Evolutionary conservation across 1,140 invertebrate genomes (phyloP), one percentile per base, ranked within the genome.

Genomic region (Plodia interpunctella): DNA sequence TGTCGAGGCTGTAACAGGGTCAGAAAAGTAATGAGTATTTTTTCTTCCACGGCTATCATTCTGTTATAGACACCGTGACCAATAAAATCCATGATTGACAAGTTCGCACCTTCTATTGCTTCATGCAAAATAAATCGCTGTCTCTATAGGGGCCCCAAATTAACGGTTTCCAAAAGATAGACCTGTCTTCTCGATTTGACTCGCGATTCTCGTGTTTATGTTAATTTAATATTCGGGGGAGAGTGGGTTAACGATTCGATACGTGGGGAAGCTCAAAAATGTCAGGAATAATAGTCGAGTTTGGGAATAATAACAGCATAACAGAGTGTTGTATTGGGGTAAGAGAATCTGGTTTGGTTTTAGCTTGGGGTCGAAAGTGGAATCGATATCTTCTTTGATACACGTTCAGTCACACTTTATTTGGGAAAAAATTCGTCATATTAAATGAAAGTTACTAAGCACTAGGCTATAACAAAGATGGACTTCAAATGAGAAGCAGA

Each of bases 91-190:
- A 13, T 11, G 11, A 38, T 38, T 38, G 5, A 8, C 13, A 28
- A 28, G 28, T 38, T 44, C 38, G 38, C 13, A 17, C 5, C 2
- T 44, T 44, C 38, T 15, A 44, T 6, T 8, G 28, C 9, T 5
- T 28, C 5, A 38, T 11, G 13, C 13, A 8, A 11, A 44, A 10
- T 10, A 15, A 15, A 44, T 1, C 6, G 38, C 38, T n/a, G 15
- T 15, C 38, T n/a, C 38, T 44, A 15, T 2, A 5, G 38, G 38
- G 38, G 38, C 38, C n/a, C 30, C 67, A 67, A 81, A 83, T 80
- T 81, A 81, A 80, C 75, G 79, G 69, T 79, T 79, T 81, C 74
- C 77, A 76, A 73, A 66, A 78, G 70, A 81, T 78, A 83, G 74
- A 79, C 73, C 75, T 70, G 78, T 80, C 72, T 82, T 83, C 67